Evolutionary conservation across 2,113 vertebrate genomes (phyloP).

Genomic region (Chaetodon auriga): DNA sequence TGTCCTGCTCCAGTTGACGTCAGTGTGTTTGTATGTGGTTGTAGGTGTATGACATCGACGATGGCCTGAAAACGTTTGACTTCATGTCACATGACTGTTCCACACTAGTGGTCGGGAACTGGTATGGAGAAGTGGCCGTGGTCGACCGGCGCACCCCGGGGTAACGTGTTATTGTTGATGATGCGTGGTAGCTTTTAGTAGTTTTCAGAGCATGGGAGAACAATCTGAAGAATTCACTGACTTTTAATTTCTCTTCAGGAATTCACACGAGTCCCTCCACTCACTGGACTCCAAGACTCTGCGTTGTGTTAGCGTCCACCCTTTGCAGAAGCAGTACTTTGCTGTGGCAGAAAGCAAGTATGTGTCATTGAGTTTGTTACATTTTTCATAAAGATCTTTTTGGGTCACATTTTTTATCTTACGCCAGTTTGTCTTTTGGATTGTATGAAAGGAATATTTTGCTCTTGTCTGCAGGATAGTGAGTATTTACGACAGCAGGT

Average conservation of each 20-base stretch:
- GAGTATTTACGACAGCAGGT: constrained; percentile 87
- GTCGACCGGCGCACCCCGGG: constrained; percentile 88
- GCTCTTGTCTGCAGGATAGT: constrained; percentile 80
- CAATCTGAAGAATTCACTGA: background rate
- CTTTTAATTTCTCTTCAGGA: constrained; percentile 60
- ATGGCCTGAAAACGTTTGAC: constrained; percentile 87
- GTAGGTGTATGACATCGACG: constrained; percentile 85
- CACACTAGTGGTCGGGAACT: constrained; percentile 84
- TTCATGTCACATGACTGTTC: constrained; percentile 85
- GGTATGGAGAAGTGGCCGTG: constrained; percentile 82
- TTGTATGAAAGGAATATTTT: background rate
- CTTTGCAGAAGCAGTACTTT: constrained; percentile 88
- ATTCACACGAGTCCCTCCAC: constrained; percentile 78
- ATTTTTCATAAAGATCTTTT: background rate
- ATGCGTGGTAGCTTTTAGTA: background rate
- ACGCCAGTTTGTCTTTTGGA: background rate
- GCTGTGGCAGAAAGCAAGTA: constrained; percentile 86
- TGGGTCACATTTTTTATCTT: background rate
- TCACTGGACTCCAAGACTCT: constrained; percentile 75
- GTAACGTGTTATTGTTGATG: constrained; percentile 27
- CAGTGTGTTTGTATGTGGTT: background rate
- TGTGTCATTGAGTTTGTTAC: background rate
- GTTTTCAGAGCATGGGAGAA: background rate
- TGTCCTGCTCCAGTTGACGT: background rate
- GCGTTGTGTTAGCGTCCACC: constrained; percentile 89